These are phyloP conservation scores for Mobula birostris DNA, from an alignment of 2,113 vertebrate genomes.

Conservation along the genomic window DNA sequence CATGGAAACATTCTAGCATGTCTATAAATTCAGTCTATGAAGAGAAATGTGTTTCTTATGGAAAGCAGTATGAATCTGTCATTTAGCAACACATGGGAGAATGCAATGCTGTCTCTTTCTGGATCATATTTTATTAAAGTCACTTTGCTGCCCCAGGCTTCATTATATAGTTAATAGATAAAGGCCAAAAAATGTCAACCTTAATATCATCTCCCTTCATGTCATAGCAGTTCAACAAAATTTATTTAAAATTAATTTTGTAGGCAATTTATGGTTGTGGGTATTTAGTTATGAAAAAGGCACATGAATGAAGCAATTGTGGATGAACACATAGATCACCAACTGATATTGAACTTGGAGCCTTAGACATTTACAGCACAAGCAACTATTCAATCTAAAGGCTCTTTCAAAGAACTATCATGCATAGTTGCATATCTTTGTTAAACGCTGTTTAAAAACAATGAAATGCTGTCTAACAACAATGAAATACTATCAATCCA, in stretches of 20 bases:
- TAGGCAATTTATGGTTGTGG: neutral
- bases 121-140: neutral
- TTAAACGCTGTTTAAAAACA: no score
- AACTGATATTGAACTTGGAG: neutral
- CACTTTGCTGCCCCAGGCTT: neutral
- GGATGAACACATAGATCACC: neutral
- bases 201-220: conserved; percentile 19
- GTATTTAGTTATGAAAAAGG: neutral
- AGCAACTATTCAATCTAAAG: neutral
- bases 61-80: neutral
- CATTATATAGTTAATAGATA: neutral
- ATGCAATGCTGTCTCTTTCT: neutral
- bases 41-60: neutral
- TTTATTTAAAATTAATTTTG: neutral
- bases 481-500: no score
- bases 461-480: no score
- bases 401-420: neutral
- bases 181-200: conserved; percentile 4
- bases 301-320: neutral
- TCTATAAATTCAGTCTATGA: neutral
- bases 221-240: neutral
- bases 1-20: neutral
- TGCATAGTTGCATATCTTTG: neutral
- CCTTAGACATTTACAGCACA: neutral
- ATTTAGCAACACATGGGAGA: neutral